Conservation (phyloP, 2,888 invertebrate genomes). For the Tetramorium bicarinatum region DNA sequence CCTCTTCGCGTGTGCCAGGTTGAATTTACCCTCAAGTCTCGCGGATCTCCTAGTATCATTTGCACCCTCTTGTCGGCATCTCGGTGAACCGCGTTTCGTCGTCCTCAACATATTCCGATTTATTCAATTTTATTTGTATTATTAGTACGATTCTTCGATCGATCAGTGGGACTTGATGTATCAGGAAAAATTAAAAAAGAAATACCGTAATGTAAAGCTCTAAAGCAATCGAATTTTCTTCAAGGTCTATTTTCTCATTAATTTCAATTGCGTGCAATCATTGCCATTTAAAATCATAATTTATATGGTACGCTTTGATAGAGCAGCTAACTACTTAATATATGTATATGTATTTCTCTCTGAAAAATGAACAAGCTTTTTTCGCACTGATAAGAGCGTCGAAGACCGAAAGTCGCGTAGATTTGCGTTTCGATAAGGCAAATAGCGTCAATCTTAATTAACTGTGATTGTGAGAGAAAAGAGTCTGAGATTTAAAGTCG, state of each 20-base stretch:
- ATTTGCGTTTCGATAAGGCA: not conserved
- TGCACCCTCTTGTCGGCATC: constrained; percentile 1
- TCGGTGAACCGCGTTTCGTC: not conserved
- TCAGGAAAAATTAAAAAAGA: not conserved
- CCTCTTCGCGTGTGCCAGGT: constrained; percentile 55
- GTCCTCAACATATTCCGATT: not conserved
- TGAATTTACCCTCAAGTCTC: not conserved
- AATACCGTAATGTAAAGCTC: not conserved
- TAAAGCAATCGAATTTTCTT: not conserved
- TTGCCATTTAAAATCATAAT: not conserved
- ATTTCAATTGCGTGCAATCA: not conserved
- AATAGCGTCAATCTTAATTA: not conserved
- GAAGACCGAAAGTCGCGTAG: not conserved
- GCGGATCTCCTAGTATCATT: constrained; percentile 13
- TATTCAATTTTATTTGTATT: not conserved
- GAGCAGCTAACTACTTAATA: not conserved
- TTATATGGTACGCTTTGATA: not conserved
- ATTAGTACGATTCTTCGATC: not conserved
- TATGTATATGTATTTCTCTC: not conserved
- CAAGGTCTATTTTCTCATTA: not conserved
- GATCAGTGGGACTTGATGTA: not conserved
- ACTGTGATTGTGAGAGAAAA: not conserved
- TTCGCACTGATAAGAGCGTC: not conserved
- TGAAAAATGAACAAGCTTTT: not conserved
- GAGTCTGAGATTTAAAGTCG: not conserved